Percentiles rank a stretch among this genome's conserved stretches.
These are phyloP conservation scores for Neoascia interrupta DNA, from an alignment of 2,888 invertebrate species.

Conservation along the genomic window DNA sequence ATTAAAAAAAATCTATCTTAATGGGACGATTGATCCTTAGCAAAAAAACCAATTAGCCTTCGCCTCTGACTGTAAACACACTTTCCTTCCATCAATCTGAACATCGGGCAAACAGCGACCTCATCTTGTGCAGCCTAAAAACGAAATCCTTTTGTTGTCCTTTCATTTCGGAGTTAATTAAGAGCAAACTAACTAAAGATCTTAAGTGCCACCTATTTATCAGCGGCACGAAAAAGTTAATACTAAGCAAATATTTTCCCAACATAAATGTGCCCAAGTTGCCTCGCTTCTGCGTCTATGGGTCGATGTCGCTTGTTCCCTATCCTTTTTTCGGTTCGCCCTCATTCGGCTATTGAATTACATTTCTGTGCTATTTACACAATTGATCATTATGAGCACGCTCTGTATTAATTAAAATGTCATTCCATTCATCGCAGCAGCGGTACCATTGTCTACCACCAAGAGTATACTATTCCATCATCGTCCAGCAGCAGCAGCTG, in stretches of 20 bases:
- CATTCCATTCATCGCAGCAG: conserved; percentile 73
- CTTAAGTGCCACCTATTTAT: conserved; percentile 43
- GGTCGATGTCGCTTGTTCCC: neutral
- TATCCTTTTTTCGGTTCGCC: conserved; percentile 4
- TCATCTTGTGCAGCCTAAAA: too few species aligned
- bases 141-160: conserved; percentile 30
- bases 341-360: conserved; percentile 63
- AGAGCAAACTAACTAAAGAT: conserved; percentile 21
- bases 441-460: conserved; percentile 13
- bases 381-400: conserved; percentile 63
- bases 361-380: conserved; percentile 57
- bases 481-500: conserved; percentile 62
- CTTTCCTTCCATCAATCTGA: too few species aligned
- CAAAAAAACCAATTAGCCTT: too few species aligned
- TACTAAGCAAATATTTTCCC: conserved; percentile 56
- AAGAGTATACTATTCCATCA: conserved; percentile 59
- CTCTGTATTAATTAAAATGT: conserved; percentile 78
- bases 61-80: too few species aligned
- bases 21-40: too few species aligned
- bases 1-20: too few species aligned
- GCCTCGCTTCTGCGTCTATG: neutral
- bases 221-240: conserved; percentile 46
- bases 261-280: conserved; percentile 23
- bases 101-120: too few species aligned
- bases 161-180: conserved; percentile 41